Base-by-base conservation (phyloP, 2,797 vertebrate genomes). In the Miichthys miiuy region DNA sequence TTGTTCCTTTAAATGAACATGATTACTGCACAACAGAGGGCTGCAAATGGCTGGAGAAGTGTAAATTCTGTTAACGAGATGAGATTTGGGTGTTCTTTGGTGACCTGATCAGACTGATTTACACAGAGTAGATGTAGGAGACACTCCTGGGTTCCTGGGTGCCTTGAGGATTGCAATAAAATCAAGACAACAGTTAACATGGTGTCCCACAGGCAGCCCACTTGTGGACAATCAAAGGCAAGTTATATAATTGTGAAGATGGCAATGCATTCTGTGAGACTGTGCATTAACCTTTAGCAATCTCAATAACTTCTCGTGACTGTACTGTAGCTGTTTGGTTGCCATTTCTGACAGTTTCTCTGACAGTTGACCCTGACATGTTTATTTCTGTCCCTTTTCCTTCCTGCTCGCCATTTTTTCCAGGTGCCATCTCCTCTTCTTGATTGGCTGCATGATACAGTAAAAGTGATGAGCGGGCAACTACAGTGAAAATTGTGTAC, bases 41-140 rank as follows among this genome's bases (percentile, higher is more conserved):
- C 51, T 64, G 18, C 70, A 60, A 79, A 52, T 18, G 54, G 17
- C 20, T 51, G 7, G 5, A 56, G 6, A 54, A 46, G 34, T 64
- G n/a, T 52, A 48, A 30, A 70, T 44, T 54, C 3, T 27, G 6
- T 63, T 63, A 41, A 25, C 18, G 13, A 69, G 58, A 25, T 25
- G 21, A 8, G 2, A 30, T 23, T 56, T 51, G 30, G 30, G 30
- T 51, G 50, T 20, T 55, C 11, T 20, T 23, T 23, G 72, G 44
- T 38, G 12, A 42, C 23, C 42, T 56, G 20, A 64, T 64, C 52
- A 57, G 51, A 34, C 2, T 65, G 16, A 75, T 75, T 65, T 47
- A 70, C 14, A 21, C 60, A 60, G 47, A 16, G 5, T 10, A 23
- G 21, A 4, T 54, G 38, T 16, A 38, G n/a, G 60, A 70, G 60